Evolutionary conservation across 2,888 invertebrate genomes (phyloP).

Genomic region (Perithous albicinctus): DNA sequence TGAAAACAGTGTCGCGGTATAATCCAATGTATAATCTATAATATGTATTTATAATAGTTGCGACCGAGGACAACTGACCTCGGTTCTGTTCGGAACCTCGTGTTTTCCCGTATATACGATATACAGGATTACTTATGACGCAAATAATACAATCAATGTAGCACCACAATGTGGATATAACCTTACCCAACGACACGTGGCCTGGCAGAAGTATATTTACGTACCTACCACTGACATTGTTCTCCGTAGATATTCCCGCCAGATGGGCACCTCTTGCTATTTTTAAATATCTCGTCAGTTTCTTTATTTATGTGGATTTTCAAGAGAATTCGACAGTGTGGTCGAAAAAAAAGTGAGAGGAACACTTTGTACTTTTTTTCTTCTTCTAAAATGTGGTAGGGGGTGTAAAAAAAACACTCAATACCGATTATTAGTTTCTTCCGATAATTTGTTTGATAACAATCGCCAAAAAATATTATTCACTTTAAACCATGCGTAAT

Average conservation of each 20-base stretch:
- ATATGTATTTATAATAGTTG: constrained; percentile 20
- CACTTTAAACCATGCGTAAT: too few species aligned
- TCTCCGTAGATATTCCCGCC: background rate
- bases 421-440: too few species aligned
- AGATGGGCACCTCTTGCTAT: background rate
- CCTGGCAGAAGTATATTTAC: background rate
- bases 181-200: background rate
- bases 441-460: too few species aligned
- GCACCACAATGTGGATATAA: background rate
- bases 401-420: too few species aligned
- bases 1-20: constrained; percentile 25
- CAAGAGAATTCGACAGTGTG: too few species aligned
- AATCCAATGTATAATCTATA: constrained; percentile 37
- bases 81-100: background rate
- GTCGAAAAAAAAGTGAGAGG: too few species aligned
- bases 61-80: background rate
- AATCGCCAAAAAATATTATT: too few species aligned
- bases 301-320: too few species aligned
- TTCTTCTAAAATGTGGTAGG: too few species aligned
- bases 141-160: background rate
- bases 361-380: too few species aligned
- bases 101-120: background rate
- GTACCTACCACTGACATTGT: background rate
- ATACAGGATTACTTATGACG: background rate
- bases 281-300: too few species aligned